Evolutionary conservation across 2,113 vertebrate genomes (phyloP).

Genomic region (Ailurus styani): DNA sequence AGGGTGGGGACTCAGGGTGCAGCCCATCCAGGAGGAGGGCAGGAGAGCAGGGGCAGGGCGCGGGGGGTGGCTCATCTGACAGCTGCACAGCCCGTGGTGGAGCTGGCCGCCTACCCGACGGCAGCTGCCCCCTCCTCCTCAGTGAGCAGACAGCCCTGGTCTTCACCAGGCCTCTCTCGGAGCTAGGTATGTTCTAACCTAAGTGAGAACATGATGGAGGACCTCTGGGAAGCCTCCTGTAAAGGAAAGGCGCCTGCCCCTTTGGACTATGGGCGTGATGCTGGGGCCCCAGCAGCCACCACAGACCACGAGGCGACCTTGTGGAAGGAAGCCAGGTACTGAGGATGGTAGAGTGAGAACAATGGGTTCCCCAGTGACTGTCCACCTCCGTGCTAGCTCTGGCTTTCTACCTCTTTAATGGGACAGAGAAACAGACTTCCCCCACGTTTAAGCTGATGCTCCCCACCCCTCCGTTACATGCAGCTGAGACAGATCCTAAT

Average conservation of each 20-base stretch:
- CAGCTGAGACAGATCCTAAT: not conserved
- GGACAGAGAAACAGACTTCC: not conserved
- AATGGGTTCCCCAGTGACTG: not conserved
- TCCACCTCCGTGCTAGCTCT: not conserved
- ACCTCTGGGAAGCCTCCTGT: not conserved
- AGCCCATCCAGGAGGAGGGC: not conserved
- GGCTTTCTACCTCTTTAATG: no score
- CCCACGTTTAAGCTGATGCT: not conserved
- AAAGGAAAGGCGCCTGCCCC: not conserved
- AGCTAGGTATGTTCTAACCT: not conserved
- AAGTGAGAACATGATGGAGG: not conserved
- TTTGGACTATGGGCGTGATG: not conserved
- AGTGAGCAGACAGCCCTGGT: rapidly evolving
- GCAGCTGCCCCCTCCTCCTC: not conserved
- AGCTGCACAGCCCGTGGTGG: not conserved
- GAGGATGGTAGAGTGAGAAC: not conserved
- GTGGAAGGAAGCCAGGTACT: not conserved
- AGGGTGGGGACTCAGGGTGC: no score
- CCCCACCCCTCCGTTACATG: not conserved
- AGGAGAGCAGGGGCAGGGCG: not conserved
- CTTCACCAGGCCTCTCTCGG: not conserved
- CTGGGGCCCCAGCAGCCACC: not conserved
- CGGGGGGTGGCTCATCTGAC: rapidly evolving
- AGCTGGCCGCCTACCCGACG: not conserved
- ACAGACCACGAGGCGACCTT: not conserved